These are phyloP conservation scores for Chrysochloris asiatica DNA, from an alignment of 2,113 vertebrate genomes.

Conservation along the genomic window DNA sequence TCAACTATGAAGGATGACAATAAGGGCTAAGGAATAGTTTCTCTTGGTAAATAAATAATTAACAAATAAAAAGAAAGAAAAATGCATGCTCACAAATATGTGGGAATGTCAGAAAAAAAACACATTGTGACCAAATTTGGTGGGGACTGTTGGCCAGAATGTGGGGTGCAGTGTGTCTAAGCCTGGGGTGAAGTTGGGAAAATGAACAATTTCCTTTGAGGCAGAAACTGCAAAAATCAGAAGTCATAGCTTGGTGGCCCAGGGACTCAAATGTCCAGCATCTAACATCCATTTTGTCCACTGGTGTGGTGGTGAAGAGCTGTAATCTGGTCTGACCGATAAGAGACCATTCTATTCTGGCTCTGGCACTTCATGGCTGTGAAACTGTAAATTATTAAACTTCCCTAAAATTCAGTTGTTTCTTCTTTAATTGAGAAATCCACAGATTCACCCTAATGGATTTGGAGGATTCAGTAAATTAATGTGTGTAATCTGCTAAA, in stretches of 20 bases:
- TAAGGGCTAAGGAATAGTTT: too few relatives aligned
- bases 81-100: too few relatives aligned
- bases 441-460: neutral
- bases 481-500: neutral
- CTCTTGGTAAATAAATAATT: too few relatives aligned
- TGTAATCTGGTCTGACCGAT: neutral
- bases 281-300: neutral
- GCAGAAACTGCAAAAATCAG: neutral
- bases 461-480: neutral
- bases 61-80: too few relatives aligned
- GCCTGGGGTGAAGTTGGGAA: neutral
- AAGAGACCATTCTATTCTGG: neutral
- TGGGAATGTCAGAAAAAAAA: neutral
- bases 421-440: slow-evolving; percentile 10
- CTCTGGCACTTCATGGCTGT: slow-evolving; percentile 19
- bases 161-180: neutral
- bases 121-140: neutral
- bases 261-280: neutral
- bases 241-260: neutral
- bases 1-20: too few relatives aligned
- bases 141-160: neutral
- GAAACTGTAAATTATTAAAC: neutral
- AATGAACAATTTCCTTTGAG: neutral
- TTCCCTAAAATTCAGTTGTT: neutral
- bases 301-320: neutral